phyloP scores from a whole-genome alignment of 2,797 vertebrate species.

The Pseudochirops cupreus region DNA sequence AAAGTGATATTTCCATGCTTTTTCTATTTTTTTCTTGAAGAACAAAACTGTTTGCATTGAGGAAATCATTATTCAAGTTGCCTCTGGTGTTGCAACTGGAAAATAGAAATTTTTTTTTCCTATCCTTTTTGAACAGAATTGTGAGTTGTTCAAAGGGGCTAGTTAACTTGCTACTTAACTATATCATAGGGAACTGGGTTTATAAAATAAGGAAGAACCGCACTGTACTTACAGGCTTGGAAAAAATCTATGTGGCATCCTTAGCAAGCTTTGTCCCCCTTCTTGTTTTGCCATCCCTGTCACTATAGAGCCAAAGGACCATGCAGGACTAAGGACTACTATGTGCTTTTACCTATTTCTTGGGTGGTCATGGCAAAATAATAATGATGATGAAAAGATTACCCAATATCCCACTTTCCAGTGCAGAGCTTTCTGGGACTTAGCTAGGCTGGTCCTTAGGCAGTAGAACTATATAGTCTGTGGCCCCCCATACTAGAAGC shows the following conservation, averaged over 20 bases:
- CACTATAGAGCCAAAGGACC: neutral
- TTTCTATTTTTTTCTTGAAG: slow-evolving; percentile 42
- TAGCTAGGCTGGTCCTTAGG: neutral
- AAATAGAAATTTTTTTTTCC: slow-evolving; percentile 42
- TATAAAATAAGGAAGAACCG: neutral
- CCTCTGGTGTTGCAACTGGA: slow-evolving; percentile 41
- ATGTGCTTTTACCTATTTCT: neutral
- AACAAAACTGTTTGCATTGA: slow-evolving; percentile 48
- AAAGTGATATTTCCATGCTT: slow-evolving; percentile 28
- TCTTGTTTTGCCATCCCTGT: neutral
- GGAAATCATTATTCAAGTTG: neutral
- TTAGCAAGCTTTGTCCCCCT: neutral
- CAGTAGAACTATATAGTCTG: neutral
- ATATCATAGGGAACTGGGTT: neutral
- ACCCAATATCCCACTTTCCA: neutral
- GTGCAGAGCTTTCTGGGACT: neutral
- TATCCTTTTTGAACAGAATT: slow-evolving; percentile 5
- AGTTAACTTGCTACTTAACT: slow-evolving; percentile 75
- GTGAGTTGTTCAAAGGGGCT: slow-evolving; percentile 47
- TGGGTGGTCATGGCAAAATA: neutral
- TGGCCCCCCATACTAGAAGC: neutral
- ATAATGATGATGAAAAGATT: neutral
- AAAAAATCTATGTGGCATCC: neutral
- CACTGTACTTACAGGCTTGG: neutral
- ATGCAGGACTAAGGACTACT: neutral